Evolutionary conservation across 2,888 invertebrate genomes (phyloP).

Genomic region (Glomeris marginata): DNA sequence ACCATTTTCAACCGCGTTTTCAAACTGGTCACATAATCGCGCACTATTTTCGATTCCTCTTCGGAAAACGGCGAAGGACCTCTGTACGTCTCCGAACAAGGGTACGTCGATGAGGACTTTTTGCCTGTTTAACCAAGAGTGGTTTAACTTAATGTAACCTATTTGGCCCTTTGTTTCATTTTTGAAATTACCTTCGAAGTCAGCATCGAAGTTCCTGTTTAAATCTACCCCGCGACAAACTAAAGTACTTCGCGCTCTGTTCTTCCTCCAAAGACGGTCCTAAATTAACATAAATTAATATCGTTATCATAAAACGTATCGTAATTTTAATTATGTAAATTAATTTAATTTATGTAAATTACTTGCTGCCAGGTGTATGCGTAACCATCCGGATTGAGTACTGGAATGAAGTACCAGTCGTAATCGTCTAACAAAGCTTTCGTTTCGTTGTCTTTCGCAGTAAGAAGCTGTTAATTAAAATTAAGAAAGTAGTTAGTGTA

Average conservation of each 20-base stretch:
- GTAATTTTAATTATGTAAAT: too few relatives aligned
- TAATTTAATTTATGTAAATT: too few relatives aligned
- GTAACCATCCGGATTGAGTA: conserved; percentile 26
- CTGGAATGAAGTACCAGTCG: conserved; percentile 22
- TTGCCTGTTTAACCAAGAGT: background rate
- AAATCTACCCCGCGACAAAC: conserved; percentile 21
- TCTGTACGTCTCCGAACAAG: conserved; percentile 30
- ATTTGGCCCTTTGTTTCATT: background rate
- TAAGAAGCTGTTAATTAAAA: too few relatives aligned
- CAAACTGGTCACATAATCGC: conserved; percentile 20
- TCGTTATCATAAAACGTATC: too few relatives aligned
- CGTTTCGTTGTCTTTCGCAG: background rate
- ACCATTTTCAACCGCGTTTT: conserved; percentile 23
- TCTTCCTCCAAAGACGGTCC: conserved; percentile 25
- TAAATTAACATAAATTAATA: too few relatives aligned
- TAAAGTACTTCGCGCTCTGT: conserved; percentile 15
- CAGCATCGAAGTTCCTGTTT: conserved; percentile 23
- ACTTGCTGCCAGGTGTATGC: conserved; percentile 21
- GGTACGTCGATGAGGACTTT: conserved; percentile 11
- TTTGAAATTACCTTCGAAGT: conserved; percentile 20
- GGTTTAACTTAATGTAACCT: too few relatives aligned
- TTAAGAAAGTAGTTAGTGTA: background rate
- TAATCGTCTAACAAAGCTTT: conserved; percentile 18
- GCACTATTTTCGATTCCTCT: conserved; percentile 27
- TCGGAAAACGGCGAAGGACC: conserved; percentile 31